Conservation (phyloP, 2,888 invertebrate genomes). For the Drosophila mayaguana region DNA sequence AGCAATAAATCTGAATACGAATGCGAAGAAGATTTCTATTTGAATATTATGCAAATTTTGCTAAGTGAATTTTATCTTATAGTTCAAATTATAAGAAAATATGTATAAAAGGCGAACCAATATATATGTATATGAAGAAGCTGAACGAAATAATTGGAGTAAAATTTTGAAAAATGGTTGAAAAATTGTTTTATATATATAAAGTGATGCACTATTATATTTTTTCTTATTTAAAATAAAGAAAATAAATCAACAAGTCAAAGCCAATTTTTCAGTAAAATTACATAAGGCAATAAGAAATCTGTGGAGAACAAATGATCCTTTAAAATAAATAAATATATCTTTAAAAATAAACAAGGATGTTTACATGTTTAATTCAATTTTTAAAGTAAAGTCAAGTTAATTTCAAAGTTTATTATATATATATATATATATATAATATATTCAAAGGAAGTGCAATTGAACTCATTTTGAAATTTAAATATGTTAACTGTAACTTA, state of each 20-base stretch:
- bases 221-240: neutral
- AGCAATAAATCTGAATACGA: conserved; percentile 14
- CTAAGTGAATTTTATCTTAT: neutral
- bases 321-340: neutral
- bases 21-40: conserved; percentile 9
- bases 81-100: neutral
- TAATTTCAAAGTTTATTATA: neutral
- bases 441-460: neutral
- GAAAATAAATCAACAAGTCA: neutral
- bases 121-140: neutral
- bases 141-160: neutral
- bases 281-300: neutral
- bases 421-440: neutral
- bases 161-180: neutral
- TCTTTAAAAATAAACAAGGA: neutral
- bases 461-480: neutral
- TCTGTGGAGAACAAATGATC: no score
- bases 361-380: neutral
- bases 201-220: neutral
- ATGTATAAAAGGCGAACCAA: neutral
- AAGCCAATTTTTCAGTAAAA: neutral
- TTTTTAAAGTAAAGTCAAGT: neutral
- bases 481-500: neutral
- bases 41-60: neutral
- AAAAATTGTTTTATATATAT: neutral